Percentiles rank a stretch among this genome's conserved stretches.
These are phyloP conservation scores for Gorsachius magnificus DNA, from an alignment of 2,797 vertebrate species.

Conservation along the genomic window DNA sequence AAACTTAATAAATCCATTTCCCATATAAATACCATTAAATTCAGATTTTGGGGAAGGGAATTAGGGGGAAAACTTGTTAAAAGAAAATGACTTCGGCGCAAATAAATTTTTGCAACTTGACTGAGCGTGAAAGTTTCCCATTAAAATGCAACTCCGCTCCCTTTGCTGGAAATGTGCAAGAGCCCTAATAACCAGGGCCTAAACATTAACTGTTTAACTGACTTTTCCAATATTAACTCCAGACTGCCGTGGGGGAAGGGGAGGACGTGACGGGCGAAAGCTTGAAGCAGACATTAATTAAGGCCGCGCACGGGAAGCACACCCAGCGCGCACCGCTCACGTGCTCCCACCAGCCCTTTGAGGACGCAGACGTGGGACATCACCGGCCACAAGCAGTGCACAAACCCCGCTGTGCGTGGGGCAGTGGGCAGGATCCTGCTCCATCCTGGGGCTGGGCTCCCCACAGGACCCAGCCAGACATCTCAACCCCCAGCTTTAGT, in stretches of 20 bases:
- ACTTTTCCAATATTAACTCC: slow-evolving; percentile 61
- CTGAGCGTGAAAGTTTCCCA: slow-evolving; percentile 57
- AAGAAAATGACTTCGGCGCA: slow-evolving; percentile 2
- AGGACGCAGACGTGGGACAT: neutral
- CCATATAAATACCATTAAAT: slow-evolving; percentile 48
- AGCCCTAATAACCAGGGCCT: slow-evolving; percentile 44
- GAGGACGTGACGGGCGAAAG: neutral
- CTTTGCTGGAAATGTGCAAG: slow-evolving; percentile 30
- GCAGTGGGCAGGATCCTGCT: neutral
- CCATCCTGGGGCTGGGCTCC: neutral
- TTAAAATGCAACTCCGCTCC: slow-evolving; percentile 45
- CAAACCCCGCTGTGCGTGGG: fast-evolving
- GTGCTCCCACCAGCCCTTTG: neutral
- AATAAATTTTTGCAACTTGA: slow-evolving; percentile 64
- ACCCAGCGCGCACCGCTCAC: fast-evolving
- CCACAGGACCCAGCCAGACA: fast-evolving
- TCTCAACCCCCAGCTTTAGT: neutral
- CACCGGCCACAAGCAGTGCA: fast-evolving
- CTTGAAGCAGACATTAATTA: neutral
- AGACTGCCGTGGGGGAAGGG: slow-evolving; percentile 14
- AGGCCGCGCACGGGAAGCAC: neutral
- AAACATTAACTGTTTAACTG: slow-evolving; percentile 66
- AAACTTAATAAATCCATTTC: slow-evolving; percentile 64
- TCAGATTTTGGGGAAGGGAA: slow-evolving; percentile 36
- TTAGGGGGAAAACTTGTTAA: slow-evolving; percentile 52